phyloP scores from a whole-genome alignment of 2,113 vertebrate species.

The Grus americana region DNA sequence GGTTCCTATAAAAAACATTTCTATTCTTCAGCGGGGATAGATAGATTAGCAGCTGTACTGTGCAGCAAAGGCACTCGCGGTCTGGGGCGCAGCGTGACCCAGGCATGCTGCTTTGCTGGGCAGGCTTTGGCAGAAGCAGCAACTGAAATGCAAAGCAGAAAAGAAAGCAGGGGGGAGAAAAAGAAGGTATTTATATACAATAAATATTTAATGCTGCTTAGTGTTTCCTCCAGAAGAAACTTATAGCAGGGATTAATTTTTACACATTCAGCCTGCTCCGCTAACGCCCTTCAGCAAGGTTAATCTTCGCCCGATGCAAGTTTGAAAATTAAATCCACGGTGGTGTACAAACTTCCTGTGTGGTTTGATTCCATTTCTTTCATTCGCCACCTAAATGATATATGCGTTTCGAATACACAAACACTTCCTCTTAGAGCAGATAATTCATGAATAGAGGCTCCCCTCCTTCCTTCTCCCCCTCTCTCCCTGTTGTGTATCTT shows the following conservation, averaged over 20 bases:
- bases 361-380: neutral
- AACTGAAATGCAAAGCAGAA: neutral
- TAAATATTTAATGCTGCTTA: slow-evolving; percentile 12
- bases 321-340: slow-evolving; percentile 38
- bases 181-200: neutral
- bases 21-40: neutral
- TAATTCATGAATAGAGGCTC: neutral
- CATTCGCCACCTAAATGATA: neutral
- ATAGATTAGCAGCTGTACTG: neutral
- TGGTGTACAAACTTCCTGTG: neutral
- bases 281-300: slow-evolving; percentile 54
- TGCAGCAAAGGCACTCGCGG: neutral
- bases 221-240: neutral
- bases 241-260: neutral
- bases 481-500: slow-evolving; percentile 12
- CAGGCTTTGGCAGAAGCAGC: neutral
- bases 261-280: neutral
- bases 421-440: neutral
- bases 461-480: neutral
- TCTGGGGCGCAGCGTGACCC: accelerated
- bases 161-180: neutral
- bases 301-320: slow-evolving; percentile 25
- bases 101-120: neutral
- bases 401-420: neutral
- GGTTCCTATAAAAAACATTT: neutral